A percentile compares a stretch with the other conserved stretches of the same genome.
Conservation (phyloP, 2,113 vertebrate species). For the Labrus mixtus region DNA sequence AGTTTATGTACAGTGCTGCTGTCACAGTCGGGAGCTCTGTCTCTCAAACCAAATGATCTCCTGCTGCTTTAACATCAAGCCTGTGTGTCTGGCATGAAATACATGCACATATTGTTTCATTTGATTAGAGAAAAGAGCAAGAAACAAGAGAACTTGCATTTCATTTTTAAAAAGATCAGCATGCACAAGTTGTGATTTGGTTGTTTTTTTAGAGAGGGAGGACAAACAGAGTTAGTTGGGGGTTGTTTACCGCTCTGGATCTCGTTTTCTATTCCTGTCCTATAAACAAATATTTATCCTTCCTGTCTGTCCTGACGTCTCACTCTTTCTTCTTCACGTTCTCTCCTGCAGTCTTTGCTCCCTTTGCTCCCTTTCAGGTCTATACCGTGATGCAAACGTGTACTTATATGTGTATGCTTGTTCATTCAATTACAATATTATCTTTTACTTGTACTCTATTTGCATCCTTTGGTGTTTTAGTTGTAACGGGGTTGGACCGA, state of each 20-base stretch:
- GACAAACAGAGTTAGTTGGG: not conserved
- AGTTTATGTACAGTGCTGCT: too few species aligned
- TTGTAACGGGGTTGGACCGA: not conserved
- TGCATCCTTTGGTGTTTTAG: not conserved
- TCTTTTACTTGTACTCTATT: not conserved
- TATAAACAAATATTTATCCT: slow-evolving; percentile 50
- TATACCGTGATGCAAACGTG: not conserved
- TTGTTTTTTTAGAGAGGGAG: not conserved
- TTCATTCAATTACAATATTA: too few species aligned
- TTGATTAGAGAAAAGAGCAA: not conserved
- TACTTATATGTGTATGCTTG: too few species aligned
- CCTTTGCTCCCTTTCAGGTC: not conserved
- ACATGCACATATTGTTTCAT: not conserved
- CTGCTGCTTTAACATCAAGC: too few species aligned
- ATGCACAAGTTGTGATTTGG: not conserved
- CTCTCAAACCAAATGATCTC: not conserved
- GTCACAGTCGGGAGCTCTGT: not conserved
- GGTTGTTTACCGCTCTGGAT: slow-evolving; percentile 26
- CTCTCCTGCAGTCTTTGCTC: not conserved
- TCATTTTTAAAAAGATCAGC: not conserved
- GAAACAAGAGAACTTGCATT: not conserved
- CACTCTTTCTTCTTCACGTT: not conserved
- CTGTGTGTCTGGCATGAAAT: too few species aligned
- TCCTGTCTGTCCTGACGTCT: slow-evolving; percentile 1
- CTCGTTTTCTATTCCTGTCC: slow-evolving; percentile 13